Evolutionary conservation across 2,888 invertebrate genomes (phyloP).

Genomic region (Aleiodes alternator): DNA sequence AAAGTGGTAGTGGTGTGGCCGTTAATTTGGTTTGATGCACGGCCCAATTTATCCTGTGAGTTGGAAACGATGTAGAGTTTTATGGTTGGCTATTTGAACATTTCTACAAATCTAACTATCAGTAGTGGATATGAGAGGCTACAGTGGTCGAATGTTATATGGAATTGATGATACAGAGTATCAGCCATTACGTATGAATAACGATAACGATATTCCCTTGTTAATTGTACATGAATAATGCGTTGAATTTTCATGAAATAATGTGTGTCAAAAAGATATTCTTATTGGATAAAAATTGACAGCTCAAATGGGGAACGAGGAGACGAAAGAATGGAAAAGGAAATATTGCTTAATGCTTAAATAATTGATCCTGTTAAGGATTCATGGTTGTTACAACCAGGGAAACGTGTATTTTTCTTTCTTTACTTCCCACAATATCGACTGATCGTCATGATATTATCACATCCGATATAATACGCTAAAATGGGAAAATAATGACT

Average conservation of each 20-base stretch:
- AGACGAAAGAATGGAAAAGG: not conserved
- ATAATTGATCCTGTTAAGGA: slow-evolving; percentile 65
- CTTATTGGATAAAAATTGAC: not conserved
- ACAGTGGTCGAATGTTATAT: slow-evolving; percentile 8
- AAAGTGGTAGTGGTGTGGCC: slow-evolving; percentile 43
- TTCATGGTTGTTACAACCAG: slow-evolving; percentile 54
- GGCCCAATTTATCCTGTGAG: slow-evolving; percentile 64
- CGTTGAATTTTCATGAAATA: slow-evolving; percentile 1
- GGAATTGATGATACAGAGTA: slow-evolving; percentile 11
- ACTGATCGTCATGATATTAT: slow-evolving; percentile 60
- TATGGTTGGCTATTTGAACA: slow-evolving; percentile 52
- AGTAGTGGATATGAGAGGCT: slow-evolving; percentile 18
- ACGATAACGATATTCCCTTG: slow-evolving; percentile 18
- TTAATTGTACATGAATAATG: slow-evolving; percentile 29
- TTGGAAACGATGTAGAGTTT: slow-evolving; percentile 58
- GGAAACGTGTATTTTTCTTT: slow-evolving; percentile 23
- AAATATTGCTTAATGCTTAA: slow-evolving; percentile 61
- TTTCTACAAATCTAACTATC: slow-evolving; percentile 42
- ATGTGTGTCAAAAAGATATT: no score
- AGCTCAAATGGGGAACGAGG: not conserved
- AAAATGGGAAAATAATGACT: slow-evolving; percentile 70
- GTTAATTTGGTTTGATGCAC: slow-evolving; percentile 69
- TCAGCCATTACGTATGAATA: slow-evolving; percentile 1
- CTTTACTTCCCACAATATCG: slow-evolving; percentile 37
- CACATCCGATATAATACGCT: slow-evolving; percentile 63